These are phyloP conservation scores for Drosophila bocqueti DNA, from an alignment of 1,140 invertebrate species.

Conservation along the genomic window DNA sequence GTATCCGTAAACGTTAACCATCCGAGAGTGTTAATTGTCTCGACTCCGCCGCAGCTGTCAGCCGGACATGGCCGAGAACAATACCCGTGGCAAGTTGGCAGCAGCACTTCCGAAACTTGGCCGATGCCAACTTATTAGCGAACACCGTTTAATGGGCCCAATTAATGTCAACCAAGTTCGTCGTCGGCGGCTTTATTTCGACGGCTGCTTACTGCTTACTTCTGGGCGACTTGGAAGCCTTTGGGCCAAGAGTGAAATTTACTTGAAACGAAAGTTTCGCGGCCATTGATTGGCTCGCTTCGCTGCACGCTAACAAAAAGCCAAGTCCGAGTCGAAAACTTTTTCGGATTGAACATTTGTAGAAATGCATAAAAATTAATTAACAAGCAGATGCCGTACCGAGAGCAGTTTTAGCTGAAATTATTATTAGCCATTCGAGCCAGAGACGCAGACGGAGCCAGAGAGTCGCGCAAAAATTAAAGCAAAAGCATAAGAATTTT, in stretches of 20 bases:
- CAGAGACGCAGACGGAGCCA: conserved; percentile 1
- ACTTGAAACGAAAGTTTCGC: conserved; percentile 70
- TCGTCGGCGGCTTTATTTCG: conserved; percentile 13
- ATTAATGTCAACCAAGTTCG: conserved; percentile 77
- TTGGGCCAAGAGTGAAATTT: conserved; percentile 55
- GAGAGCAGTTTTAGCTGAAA: conserved; percentile 30
- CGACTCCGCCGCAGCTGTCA: conserved; percentile 60
- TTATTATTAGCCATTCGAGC: conserved; percentile 40
- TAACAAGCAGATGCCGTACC: conserved; percentile 59
- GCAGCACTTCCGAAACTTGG: conserved; percentile 52
- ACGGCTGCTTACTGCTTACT: conserved; percentile 15
- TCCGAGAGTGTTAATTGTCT: conserved; percentile 73
- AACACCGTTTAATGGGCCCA: conserved; percentile 71
- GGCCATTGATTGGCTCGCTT: conserved; percentile 67
- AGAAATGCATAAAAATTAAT: conserved; percentile 81
- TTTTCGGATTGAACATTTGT: conserved; percentile 75
- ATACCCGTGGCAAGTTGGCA: conserved; percentile 22
- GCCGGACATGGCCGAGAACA: conserved; percentile 64
- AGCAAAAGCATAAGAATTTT: conserved; percentile 72
- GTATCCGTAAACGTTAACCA: conserved; percentile 36
- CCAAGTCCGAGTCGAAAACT: conserved; percentile 50
- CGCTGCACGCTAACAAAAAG: conserved; percentile 62
- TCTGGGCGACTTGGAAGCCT: conserved; percentile 20
- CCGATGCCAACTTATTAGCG: conserved; percentile 74
- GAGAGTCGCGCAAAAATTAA: conserved; percentile 46